Evolutionary conservation across 2,113 vertebrate genomes (phyloP).

Genomic region (Ochotona curzoniae): DNA sequence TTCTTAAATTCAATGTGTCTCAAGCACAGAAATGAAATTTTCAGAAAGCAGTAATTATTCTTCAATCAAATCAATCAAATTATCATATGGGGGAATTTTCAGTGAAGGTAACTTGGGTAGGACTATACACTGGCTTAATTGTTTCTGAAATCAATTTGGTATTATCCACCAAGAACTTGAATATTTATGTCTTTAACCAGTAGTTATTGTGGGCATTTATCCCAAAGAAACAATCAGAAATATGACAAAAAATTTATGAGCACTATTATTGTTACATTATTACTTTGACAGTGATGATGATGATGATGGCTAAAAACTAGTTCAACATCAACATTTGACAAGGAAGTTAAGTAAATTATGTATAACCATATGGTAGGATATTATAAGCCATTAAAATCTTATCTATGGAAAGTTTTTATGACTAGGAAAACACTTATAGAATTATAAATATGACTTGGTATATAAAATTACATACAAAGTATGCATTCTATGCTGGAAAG

Average conservation of each 20-base stretch:
- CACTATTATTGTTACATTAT: neutral
- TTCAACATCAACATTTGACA: conserved; percentile 1
- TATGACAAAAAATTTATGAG: conserved; percentile 34
- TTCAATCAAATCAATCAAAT: neutral
- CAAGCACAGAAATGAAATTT: neutral
- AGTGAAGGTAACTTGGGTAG: neutral
- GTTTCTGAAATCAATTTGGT: conserved; percentile 18
- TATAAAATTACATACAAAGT: neutral
- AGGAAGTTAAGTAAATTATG: conserved; percentile 54
- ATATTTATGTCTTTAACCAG: neutral
- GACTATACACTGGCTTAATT: neutral
- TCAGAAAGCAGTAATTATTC: neutral
- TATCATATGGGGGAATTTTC: neutral
- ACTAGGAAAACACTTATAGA: conserved; percentile 21
- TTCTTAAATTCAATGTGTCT: neutral
- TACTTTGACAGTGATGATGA: neutral
- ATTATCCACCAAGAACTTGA: conserved; percentile 30
- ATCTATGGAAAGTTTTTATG: conserved; percentile 17
- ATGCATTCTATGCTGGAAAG: neutral
- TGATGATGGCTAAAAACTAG: neutral
- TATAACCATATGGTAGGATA: conserved; percentile 7
- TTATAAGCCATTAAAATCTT: conserved; percentile 45
- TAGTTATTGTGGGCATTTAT: neutral
- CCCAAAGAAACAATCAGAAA: conserved; percentile 57
- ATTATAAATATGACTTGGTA: conserved; percentile 27